Base-by-base conservation (phyloP, 2,113 vertebrate species). In the Passer domesticus region DNA sequence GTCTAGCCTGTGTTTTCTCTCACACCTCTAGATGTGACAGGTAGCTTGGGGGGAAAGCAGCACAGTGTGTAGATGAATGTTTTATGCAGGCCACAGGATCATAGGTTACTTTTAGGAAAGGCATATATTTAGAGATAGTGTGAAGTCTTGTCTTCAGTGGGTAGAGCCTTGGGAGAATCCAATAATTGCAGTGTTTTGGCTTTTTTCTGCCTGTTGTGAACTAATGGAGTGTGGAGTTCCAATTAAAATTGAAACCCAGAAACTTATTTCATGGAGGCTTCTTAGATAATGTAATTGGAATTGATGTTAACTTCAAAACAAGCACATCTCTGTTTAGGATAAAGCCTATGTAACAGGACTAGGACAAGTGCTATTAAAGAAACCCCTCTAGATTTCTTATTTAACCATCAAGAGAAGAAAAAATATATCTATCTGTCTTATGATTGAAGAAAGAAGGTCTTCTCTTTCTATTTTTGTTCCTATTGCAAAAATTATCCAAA, bases 1-100 rank as follows among this genome's bases (percentile, higher is more conserved):
- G 22, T 31, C 44, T 59, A 59, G 27, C 35, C 27, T 12, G 4
- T 0, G 3, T 73, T 88, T 83, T 60, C 39, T 73, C 18, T 93
- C 23, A 44, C 13, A 67, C 3, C 20, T 67, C 25, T 35, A 33
- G 37, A 49, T 46, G 41, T 0, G 1, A 52, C 15, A 21, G 43
- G n/a, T 55, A 58, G 50, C 81, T 58, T 77, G 43, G 14, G 35
- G 69, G 15, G 50, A 89, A 92, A 70, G 47, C 39, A 72, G 25
- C 43, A 30, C 30, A 66, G 15, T 0, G 0, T 27, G 31, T 46
- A 24, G 41, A 14, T 62, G 12, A 15, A 72, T 33, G 37, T 73
- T 94, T 88, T 87, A 31, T 30, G 12, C 43, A 46, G 50, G 43
- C 28, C 49, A 30, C 15, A 39, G 79, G 49, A 76, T 39, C 1